Evolutionary conservation across 2,888 invertebrate genomes (phyloP).

Genomic region (Graphium colonna): DNA sequence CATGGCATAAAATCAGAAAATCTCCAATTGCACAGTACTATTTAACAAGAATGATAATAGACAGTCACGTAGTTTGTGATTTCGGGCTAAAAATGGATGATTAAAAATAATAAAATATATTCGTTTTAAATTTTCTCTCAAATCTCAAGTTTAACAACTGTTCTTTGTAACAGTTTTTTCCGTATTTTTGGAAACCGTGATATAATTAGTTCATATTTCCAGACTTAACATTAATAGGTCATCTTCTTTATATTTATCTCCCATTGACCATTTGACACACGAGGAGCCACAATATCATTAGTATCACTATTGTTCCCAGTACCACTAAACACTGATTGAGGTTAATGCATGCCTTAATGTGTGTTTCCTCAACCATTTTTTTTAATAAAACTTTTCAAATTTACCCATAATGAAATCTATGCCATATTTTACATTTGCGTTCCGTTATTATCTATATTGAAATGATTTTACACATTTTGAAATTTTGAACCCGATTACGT

Average conservation of each 20-base stretch:
- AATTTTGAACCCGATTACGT: conserved; percentile 2
- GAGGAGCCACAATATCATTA: conserved; percentile 53
- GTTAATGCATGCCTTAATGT: conserved; percentile 45
- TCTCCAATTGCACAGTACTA: no score
- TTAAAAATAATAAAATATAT: no score
- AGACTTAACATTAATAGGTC: not conserved
- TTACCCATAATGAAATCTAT: conserved; percentile 15
- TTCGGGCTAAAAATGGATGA: no score
- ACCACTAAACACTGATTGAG: conserved; percentile 60
- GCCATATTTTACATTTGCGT: conserved; percentile 3
- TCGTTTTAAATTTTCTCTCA: no score
- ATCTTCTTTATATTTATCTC: conserved; percentile 21
- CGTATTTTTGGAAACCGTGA: no score
- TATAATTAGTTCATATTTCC: no score
- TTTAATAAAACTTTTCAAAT: conserved; percentile 17
- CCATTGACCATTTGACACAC: conserved; percentile 60
- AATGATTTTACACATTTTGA: not conserved
- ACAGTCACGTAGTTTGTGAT: no score
- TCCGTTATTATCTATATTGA: not conserved
- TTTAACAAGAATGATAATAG: no score
- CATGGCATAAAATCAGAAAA: no score
- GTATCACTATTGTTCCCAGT: conserved; percentile 53
- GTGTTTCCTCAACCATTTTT: conserved; percentile 6
- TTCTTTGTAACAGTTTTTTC: no score
- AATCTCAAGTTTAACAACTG: no score